Evolutionary conservation across 2,888 invertebrate species (phyloP), one percentile per base, ranked within the genome.

Genomic region (Trisateles emortualis): DNA sequence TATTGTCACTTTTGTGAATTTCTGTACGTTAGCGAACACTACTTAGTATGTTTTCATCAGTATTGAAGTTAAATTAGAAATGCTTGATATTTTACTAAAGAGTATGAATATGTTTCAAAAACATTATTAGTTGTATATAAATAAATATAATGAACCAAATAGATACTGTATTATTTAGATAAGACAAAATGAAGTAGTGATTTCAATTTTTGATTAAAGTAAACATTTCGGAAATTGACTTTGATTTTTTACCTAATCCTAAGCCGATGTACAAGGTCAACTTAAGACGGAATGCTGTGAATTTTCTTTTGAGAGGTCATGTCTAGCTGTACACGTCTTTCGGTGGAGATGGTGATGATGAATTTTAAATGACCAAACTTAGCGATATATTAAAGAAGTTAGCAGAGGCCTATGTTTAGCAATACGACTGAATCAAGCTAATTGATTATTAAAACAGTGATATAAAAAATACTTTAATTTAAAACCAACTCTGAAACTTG

Each of bases 191-290:
- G 50, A 56, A 68, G 88, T 88, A 88, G 89, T 84, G 83, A 83
- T 85, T 88, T 84, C 75, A 85, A 86, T 79, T 85, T 86, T 87
- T 83, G 75, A 83, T 74, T 79, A 81, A 84, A 90, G 67, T 83
- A 83, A 87, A 83, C 73, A 80, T 82, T 81, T 83, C 69, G 59
- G 79, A 67, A 49, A 39, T 43, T 54, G 26, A n/a, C 4, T 45
- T 63, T 55, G 33, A 69, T 54, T 78, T 68, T 52, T 77, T 78
- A 46, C 36, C 58, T 61, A 40, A 38, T 47, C 48, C 44, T 32
- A 10, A 29, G 33, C 26, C 17, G n/a, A 24, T 6, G 9, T 26
- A 8, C 8, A 6, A 1, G 8, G 8, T 6, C 22, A n/a, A n/a
- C n/a, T n/a, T n/a, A n/a, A n/a, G n/a, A n/a, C n/a, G n/a, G n/a